Conservation (phyloP, 2,113 vertebrate species). For the Tachysurus fulvidraco region DNA sequence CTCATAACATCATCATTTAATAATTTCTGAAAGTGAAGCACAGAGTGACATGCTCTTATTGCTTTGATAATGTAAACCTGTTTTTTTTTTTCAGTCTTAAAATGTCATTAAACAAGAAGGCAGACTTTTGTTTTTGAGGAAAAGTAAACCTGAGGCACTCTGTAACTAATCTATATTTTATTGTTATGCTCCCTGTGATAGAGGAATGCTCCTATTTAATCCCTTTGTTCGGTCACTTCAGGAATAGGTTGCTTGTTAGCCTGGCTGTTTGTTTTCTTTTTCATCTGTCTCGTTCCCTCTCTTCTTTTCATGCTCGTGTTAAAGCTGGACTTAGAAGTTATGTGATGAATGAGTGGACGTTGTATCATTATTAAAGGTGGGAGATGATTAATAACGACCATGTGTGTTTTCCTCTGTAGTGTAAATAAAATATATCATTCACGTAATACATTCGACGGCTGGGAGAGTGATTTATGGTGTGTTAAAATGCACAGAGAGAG, state of each 20-base stretch:
- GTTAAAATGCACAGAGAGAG: conserved; percentile 80
- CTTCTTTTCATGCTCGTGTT: conserved; percentile 57
- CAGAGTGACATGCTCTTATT: conserved; percentile 65
- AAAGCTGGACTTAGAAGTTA: conserved; percentile 74
- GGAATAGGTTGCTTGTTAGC: conserved; percentile 67
- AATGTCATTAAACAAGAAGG: neutral
- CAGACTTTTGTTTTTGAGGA: conserved; percentile 7
- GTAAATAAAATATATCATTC: conserved; percentile 94
- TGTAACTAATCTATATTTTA: conserved; percentile 48
- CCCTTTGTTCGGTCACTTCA: conserved; percentile 58
- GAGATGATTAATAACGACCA: conserved; percentile 86
- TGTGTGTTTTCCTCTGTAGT: conserved; percentile 82
- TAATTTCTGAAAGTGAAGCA: conserved; percentile 69
- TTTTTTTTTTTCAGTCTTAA: neutral
- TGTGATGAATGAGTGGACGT: conserved; percentile 83
- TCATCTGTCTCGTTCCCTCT: conserved; percentile 43
- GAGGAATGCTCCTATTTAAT: conserved; percentile 56
- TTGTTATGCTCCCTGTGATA: conserved; percentile 19
- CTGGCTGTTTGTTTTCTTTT: conserved; percentile 67
- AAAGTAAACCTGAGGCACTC: conserved; percentile 15
- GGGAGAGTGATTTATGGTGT: conserved; percentile 80
- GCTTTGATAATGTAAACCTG: conserved; percentile 32
- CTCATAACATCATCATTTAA: conserved; percentile 69
- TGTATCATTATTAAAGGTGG: conserved; percentile 85
- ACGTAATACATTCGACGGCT: conserved; percentile 75